These are phyloP conservation scores for Drosophila trapezifrons DNA, from an alignment of 1,140 invertebrate species.

Conservation along the genomic window DNA sequence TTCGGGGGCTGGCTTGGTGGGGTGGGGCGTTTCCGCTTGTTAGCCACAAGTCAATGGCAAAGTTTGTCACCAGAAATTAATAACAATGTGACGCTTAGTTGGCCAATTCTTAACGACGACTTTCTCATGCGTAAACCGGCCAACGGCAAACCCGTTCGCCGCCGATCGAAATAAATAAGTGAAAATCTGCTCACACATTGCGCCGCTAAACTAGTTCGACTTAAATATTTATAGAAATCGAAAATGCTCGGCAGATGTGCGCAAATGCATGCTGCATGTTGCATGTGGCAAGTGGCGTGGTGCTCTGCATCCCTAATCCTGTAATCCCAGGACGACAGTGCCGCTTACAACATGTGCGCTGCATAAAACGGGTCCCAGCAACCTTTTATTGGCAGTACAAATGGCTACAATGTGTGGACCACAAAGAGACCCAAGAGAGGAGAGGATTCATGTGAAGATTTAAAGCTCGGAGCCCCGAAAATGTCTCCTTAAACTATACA, in stretches of 20 bases:
- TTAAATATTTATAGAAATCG: constrained; percentile 47
- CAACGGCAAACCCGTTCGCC: constrained; percentile 56
- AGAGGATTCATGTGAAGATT: neutral
- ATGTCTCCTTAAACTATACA: too few relatives aligned
- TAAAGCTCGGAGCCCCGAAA: too few relatives aligned
- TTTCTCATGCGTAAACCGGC: constrained; percentile 67
- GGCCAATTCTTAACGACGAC: constrained; percentile 70
- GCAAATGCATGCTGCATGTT: constrained; percentile 15
- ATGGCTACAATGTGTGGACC: neutral
- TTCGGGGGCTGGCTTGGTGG: constrained; percentile 28
- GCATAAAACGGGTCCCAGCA: neutral
- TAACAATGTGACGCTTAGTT: constrained; percentile 77
- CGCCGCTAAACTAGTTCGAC: constrained; percentile 23
- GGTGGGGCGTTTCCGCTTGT: constrained; percentile 66
- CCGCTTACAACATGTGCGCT: constrained; percentile 14
- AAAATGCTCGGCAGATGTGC: constrained; percentile 20
- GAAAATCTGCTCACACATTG: constrained; percentile 40
- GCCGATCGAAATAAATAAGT: constrained; percentile 59
- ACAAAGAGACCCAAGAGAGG: neutral
- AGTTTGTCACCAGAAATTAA: constrained; percentile 80
- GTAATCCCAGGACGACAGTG: constrained; percentile 22
- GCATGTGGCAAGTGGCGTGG: neutral
- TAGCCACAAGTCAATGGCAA: constrained; percentile 76
- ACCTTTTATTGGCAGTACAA: neutral
- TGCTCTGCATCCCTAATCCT: constrained; percentile 20